These are phyloP conservation scores for Ginglymostoma cirratum DNA, from an alignment of 2,113 vertebrate species.

Conservation along the genomic window DNA sequence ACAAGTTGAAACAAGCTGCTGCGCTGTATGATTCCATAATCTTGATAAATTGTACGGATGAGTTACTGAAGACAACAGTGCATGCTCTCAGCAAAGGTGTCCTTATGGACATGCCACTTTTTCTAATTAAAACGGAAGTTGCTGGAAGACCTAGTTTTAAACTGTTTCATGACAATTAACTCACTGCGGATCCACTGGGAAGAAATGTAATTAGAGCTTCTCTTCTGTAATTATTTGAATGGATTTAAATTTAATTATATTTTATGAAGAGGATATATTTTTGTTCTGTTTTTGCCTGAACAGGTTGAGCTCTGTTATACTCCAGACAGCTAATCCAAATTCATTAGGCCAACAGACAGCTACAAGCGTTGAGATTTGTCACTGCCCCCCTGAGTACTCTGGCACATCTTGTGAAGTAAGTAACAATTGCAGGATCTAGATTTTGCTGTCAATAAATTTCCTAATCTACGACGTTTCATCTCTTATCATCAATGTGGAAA, in stretches of 20 bases:
- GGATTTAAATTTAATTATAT: constrained; percentile 24
- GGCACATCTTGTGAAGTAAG: constrained; percentile 79
- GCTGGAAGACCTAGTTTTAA: neutral
- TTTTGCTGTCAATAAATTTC: neutral
- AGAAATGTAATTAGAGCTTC: neutral
- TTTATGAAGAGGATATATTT: constrained; percentile 12
- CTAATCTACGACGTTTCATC: neutral
- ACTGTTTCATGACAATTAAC: neutral
- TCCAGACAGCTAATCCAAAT: constrained; percentile 59
- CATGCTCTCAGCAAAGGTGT: neutral
- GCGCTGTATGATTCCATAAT: neutral
- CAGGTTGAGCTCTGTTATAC: constrained; percentile 56
- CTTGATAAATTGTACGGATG: neutral
- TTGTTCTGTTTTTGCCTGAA: constrained; percentile 37
- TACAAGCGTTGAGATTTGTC: constrained; percentile 65
- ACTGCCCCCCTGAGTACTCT: constrained; percentile 66
- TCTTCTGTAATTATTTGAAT: constrained; percentile 4
- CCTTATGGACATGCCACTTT: neutral
- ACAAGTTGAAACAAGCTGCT: neutral
- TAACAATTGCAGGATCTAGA: constrained; percentile 35
- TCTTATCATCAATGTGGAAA: neutral
- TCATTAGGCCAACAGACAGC: constrained; percentile 50
- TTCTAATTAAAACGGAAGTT: neutral
- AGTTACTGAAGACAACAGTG: neutral
- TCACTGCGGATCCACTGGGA: neutral